Percentiles rank a stretch among this genome's conserved stretches.
Evolutionary conservation across 2,888 invertebrate species (phyloP).

Genomic region (Lacanobia oleracea): DNA sequence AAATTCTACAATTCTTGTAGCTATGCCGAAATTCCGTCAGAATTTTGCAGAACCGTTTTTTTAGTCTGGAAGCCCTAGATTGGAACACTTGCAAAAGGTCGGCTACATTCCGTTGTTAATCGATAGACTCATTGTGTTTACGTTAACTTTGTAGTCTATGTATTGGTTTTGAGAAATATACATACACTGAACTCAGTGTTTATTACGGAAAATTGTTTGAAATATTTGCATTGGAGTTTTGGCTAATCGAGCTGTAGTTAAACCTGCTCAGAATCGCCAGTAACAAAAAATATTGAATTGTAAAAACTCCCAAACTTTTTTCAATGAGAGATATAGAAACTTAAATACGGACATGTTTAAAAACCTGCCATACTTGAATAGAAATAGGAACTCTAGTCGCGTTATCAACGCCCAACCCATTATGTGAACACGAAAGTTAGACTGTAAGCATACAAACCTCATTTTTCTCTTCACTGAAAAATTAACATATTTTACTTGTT

Average conservation of each 20-base stretch:
- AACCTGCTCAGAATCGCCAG: not conserved
- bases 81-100: constrained; percentile 49
- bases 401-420: constrained; percentile 17
- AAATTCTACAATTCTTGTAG: constrained; percentile 22
- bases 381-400: constrained; percentile 19
- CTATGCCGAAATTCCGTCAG: constrained; percentile 31
- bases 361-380: not conserved
- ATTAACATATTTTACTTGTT: not conserved
- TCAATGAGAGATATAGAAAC: not conserved
- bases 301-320: not conserved
- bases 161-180: constrained; percentile 32
- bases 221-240: not conserved
- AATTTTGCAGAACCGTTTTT: constrained; percentile 15
- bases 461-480: constrained; percentile 21
- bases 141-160: constrained; percentile 24
- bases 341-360: constrained; percentile 5
- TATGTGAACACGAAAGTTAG: constrained; percentile 24
- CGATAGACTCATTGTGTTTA: constrained; percentile 52
- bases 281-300: not conserved
- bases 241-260: not conserved
- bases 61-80: constrained; percentile 58
- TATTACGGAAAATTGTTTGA: not conserved
- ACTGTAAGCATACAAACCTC: constrained; percentile 12
- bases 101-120: constrained; percentile 54
- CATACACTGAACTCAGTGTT: constrained; percentile 4